These are phyloP conservation scores for Hyla sarda DNA, from an alignment of 2,113 vertebrate genomes.

Conservation along the genomic window DNA sequence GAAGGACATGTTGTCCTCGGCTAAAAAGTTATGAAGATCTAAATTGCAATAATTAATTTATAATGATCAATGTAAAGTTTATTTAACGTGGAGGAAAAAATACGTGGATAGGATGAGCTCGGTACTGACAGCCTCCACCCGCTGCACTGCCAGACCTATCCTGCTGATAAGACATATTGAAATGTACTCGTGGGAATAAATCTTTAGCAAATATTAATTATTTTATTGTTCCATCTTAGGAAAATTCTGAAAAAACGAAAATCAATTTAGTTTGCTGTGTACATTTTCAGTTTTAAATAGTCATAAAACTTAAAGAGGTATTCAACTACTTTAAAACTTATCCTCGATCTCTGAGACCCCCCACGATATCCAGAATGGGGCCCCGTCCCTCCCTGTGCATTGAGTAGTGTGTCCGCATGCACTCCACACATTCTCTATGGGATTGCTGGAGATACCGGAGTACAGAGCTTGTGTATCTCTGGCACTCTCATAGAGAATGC, in stretches of 20 bases:
- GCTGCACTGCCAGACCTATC: neutral
- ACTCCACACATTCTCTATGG: no score
- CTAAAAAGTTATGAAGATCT: slow-evolving; percentile 29
- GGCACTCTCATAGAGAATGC: no score
- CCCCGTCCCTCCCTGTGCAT: no score
- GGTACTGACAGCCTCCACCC: no score
- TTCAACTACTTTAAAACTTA: no score
- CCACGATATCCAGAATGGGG: no score
- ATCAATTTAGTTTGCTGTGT: neutral
- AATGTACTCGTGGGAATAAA: neutral
- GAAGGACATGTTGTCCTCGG: slow-evolving; percentile 48
- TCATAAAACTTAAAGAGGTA: neutral
- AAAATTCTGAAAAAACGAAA: neutral
- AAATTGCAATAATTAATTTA: slow-evolving; percentile 25
- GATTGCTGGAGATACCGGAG: no score
- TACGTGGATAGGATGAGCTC: neutral
- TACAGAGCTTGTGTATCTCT: no score
- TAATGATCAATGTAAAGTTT: slow-evolving; percentile 36
- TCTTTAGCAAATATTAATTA: slow-evolving; percentile 16
- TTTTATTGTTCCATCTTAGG: neutral
- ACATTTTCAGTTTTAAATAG: neutral
- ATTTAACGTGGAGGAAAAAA: neutral
- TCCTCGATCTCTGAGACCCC: no score
- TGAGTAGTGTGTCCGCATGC: no score
- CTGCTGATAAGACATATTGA: neutral